These are phyloP conservation scores for Takifugu ocellatus DNA, from an alignment of 2,797 vertebrate genomes.

Conservation along the genomic window DNA sequence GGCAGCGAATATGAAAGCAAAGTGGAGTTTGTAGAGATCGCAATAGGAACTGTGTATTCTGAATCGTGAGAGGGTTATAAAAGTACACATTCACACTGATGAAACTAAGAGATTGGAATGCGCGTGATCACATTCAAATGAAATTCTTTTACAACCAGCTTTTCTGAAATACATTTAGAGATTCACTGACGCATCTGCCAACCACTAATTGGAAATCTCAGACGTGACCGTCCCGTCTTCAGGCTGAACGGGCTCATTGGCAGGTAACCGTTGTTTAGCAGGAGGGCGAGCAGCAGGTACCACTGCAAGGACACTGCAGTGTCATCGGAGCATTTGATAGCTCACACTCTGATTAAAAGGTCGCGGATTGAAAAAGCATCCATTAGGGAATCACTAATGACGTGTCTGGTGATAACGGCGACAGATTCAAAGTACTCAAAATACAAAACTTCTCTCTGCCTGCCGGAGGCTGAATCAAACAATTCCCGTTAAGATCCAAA, in stretches of 20 bases:
- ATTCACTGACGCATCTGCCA: conserved; percentile 31
- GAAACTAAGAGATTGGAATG: too few relatives aligned
- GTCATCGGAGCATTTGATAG: conserved; percentile 30
- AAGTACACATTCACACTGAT: too few relatives aligned
- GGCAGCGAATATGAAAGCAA: not conserved
- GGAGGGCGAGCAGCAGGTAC: conserved; percentile 30
- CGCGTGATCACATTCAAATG: too few relatives aligned
- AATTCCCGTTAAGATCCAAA: too few relatives aligned
- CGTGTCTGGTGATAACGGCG: conserved; percentile 59
- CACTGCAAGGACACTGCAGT: conserved; percentile 35
- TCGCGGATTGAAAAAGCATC: conserved; percentile 48
- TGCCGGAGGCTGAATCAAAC: too few relatives aligned
- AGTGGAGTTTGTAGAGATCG: too few relatives aligned
- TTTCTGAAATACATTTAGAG: too few relatives aligned
- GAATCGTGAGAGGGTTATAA: too few relatives aligned
- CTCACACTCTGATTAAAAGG: conserved; percentile 52
- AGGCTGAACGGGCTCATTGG: conserved; percentile 50
- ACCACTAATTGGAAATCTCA: conserved; percentile 35
- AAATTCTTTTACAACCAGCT: too few relatives aligned
- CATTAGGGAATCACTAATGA: conserved; percentile 66
- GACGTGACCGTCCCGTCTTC: conserved; percentile 29
- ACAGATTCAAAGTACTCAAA: conserved; percentile 22
- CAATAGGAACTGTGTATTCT: too few relatives aligned
- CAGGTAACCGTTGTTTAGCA: conserved; percentile 44
- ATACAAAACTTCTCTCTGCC: not conserved